Evolutionary conservation across 2,797 vertebrate species (phyloP).

Genomic region (Xyrichtys novacula): DNA sequence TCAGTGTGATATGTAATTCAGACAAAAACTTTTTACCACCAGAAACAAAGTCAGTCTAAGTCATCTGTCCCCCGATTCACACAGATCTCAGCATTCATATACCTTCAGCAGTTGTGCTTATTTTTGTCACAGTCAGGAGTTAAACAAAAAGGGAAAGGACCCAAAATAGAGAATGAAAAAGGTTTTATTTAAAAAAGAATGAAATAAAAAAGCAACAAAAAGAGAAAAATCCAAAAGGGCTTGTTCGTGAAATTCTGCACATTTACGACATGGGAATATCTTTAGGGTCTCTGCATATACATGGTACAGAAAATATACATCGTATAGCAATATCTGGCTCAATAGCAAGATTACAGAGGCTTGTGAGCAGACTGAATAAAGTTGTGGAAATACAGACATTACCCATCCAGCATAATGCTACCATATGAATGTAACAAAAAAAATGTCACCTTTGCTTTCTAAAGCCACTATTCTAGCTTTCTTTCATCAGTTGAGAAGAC

Average conservation of each 20-base stretch:
- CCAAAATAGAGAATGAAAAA: no score
- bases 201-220: no score
- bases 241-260: conserved; percentile 59
- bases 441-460: background rate
- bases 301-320: conserved; percentile 27
- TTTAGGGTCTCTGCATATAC: conserved; percentile 35
- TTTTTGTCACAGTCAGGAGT: no score
- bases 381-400: no score
- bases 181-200: no score
- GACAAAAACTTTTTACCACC: conserved; percentile 47
- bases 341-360: no score
- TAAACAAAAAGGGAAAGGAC: no score
- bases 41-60: conserved; percentile 52
- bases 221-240: no score
- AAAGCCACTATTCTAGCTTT: background rate
- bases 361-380: no score
- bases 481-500: no score
- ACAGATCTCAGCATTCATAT: conserved; percentile 54
- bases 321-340: no score
- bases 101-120: conserved; percentile 43
- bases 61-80: conserved; percentile 49
- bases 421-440: background rate
- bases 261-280: conserved; percentile 35
- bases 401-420: no score
- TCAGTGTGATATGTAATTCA: conserved; percentile 40